phyloP scores from a whole-genome alignment of 2,888 invertebrate genomes.

The Chydorus sphaericus region DNA sequence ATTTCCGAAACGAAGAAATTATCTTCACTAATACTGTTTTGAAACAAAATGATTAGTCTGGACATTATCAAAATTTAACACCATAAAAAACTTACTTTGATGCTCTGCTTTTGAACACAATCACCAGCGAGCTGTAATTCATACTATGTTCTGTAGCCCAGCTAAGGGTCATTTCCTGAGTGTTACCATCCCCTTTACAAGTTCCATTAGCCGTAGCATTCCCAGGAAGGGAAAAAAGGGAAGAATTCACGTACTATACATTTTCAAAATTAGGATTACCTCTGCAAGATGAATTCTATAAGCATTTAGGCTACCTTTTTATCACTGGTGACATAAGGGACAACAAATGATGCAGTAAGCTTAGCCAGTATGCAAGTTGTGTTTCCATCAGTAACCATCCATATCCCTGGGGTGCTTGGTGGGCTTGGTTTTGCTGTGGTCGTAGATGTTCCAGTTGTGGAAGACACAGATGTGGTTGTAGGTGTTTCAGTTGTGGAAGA shows the following conservation, averaged over 20 bases:
- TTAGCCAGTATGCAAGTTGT: conserved; percentile 46
- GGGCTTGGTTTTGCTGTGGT: conserved; percentile 10
- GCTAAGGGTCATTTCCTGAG: background rate
- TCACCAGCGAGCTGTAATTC: conserved; percentile 26
- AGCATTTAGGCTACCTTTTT: conserved; percentile 23
- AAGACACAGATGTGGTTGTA: conserved; percentile 8
- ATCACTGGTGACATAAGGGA: conserved; percentile 36
- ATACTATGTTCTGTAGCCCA: background rate
- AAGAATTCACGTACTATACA: conserved; percentile 30
- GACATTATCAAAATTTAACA: background rate
- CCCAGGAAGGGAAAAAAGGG: conserved; percentile 18
- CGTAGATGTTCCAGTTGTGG: conserved; percentile 9
- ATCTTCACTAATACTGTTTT: background rate
- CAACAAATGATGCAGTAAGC: conserved; percentile 48
- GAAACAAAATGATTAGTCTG: background rate
- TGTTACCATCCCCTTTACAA: conserved; percentile 26
- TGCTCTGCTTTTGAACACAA: conserved; percentile 33
- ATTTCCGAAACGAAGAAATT: conserved; percentile 2
- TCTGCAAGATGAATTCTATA: background rate
- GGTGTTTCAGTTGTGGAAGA: conserved; percentile 12
- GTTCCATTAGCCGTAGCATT: conserved; percentile 28
- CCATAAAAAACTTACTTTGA: conserved; percentile 20
- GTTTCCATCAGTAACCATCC: conserved; percentile 34
- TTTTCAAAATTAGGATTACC: conserved; percentile 17
- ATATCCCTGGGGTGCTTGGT: conserved; percentile 29